A percentile compares a stretch with the other conserved stretches of the same genome.
Evolutionary conservation across 2,113 vertebrate species (phyloP).

Genomic region (Benitochromis conjunctus): DNA sequence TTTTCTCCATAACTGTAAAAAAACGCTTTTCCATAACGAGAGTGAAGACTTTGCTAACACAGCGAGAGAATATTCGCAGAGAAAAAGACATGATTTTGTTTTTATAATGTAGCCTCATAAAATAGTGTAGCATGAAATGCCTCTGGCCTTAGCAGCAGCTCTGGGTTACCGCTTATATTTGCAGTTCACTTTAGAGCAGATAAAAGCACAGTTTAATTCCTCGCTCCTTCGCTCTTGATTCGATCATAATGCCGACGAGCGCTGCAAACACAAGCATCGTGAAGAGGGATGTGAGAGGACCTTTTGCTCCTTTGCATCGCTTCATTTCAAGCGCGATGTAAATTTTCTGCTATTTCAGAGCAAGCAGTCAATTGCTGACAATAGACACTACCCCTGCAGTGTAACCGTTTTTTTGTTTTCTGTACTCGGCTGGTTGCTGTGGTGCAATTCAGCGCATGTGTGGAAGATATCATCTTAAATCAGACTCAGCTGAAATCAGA

Average conservation of each 20-base stretch:
- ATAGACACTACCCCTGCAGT: background rate
- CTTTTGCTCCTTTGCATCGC: conserved; percentile 3
- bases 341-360: background rate
- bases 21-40: background rate
- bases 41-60: background rate
- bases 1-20: background rate
- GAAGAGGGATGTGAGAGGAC: background rate
- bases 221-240: background rate
- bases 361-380: background rate
- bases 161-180: background rate
- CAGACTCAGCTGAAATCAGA: background rate
- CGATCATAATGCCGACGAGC: conserved; percentile 6
- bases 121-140: background rate
- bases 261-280: background rate
- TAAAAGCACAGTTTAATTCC: background rate
- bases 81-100: background rate
- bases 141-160: background rate
- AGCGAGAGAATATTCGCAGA: background rate
- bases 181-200: background rate
- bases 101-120: background rate
- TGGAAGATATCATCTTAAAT: background rate
- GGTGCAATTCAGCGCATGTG: background rate
- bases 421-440: background rate
- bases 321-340: conserved; percentile 1
- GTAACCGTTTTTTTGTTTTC: background rate